Evolutionary conservation across 2,113 vertebrate genomes (phyloP).

Genomic region (Panthera leo): DNA sequence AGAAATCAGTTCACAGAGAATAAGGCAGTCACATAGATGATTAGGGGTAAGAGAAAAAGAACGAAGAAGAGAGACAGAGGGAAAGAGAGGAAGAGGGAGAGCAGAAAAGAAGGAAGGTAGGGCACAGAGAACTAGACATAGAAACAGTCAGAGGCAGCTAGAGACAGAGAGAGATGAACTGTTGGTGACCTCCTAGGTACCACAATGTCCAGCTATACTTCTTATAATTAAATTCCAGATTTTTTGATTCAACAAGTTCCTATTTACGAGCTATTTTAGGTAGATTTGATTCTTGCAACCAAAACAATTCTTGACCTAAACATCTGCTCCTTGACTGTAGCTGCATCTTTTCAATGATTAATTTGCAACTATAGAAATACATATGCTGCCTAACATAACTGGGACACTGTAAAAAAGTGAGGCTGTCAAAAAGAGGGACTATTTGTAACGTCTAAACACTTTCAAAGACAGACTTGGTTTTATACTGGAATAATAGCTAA

Average conservation of each 20-base stretch:
- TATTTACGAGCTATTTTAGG: not conserved
- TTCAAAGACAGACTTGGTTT: not conserved
- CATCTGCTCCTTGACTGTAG: not conserved
- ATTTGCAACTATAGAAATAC: constrained; percentile 1
- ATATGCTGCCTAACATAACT: not conserved
- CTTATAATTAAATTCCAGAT: not conserved
- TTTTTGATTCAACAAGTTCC: constrained; percentile 15
- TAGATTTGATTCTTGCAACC: constrained; percentile 27
- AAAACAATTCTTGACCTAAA: constrained; percentile 42
- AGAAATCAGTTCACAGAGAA: not conserved
- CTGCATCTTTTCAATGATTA: constrained; percentile 43
- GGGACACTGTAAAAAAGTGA: not conserved
- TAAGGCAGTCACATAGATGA: not conserved
- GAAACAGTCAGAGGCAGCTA: not conserved
- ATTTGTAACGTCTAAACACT: not conserved
- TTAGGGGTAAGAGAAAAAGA: not conserved
- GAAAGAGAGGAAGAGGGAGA: not conserved
- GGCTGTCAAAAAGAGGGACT: not conserved
- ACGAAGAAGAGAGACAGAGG: not conserved
- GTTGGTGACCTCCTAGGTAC: not conserved
- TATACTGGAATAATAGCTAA: not conserved
- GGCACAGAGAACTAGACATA: not conserved
- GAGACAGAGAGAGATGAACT: not conserved
- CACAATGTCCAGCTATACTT: not conserved
- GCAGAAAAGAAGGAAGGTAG: not conserved